Base-by-base conservation (phyloP, 2,113 vertebrate genomes). In the Hipposideros armiger region DNA sequence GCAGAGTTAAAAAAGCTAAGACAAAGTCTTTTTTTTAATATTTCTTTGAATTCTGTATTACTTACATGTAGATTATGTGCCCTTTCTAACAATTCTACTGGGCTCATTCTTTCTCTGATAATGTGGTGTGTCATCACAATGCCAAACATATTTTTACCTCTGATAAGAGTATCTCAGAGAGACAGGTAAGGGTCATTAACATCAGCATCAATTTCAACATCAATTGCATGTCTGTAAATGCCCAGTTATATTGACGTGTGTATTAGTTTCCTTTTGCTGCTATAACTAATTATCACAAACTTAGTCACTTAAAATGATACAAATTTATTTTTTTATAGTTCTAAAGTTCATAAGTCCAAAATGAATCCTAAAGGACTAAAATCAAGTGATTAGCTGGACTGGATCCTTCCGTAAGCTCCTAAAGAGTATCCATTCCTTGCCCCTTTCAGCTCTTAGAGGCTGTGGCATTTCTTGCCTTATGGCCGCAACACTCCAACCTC, bases 31-130 rank as follows among this genome's bases (percentile, higher is more conserved):
- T 81, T 78, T 88, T 28, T 28, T 72, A 94, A 90, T 17, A 30
- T 90, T 93, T 89, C 62, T 95, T 90, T 94, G 87, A 95, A 52
- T 98, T 91, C 91, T 93, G 3, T 70, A 76, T 82, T 93, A 95
- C 32, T 84, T 56, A 87, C 16, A 42, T 15, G 28, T 47, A 73
- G 20, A 56, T 95, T 47, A 87, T 95, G 95, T 93, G 96, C 86
- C 96, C 47, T 90, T 92, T 95, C 84, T 87, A 72, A 52, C 77
- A 83, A 47, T 73, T 95, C 72, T 90, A 32, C 22, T 20, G 11
- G 76, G 47, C 67, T 96, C 76, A 78, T 91, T 94, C 76, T 67
- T 78, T 93, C 54, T 92, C 32, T 52, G 86, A 74, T 69, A 85
- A 90, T 47, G 36, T 40, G 50, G 91, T 52, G 36, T 66, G 66